Evolutionary conservation across 2,888 invertebrate species (phyloP), one percentile per base, ranked within the genome.

Genomic region (Sinohyriopsis cumingii): DNA sequence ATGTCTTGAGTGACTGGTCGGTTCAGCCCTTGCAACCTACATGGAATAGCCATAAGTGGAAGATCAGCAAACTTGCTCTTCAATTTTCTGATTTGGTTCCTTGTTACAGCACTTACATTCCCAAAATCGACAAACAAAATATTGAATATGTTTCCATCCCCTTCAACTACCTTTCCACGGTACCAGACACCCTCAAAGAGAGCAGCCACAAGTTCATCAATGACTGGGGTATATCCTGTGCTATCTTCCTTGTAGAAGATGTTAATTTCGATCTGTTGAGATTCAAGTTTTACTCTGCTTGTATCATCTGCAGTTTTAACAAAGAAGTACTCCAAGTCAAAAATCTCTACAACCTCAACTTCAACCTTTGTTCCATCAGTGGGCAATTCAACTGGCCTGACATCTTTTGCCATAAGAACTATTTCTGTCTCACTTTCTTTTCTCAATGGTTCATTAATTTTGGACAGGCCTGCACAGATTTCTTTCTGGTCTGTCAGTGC

Each of bases 71-170:
- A 68, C 3, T 63, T 59, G 3, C 68, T 22, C 55, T 75, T 69
- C 56, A 78, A 59, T 61, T 69, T 73, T 25, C 90, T 87, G 7
- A 92, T 86, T 59, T 92, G 91, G 3, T 81, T 79, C 45, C 94
- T 91, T 5, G 91, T 81, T 2, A 91, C 94, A 68, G 95, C 91
- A 85, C 94, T 94, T 94, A 93, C 93, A 33, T 89, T 84, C 0
- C 91, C 90, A 84, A 94, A 94, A 72, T 92, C 92, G 0, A 91
- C 89, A 80, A 92, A 94, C 33, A 92, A 87, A 57, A 93, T 92
- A 73, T 93, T 87, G 81, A 95, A 95, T 82, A 92, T 91, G 72
- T 93, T 94, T 3, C 59, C 72, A 12, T 74, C 59, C 25, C 60
- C 61, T 25, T 65, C 69, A 9, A 33, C 19, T 9, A 70, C 65